Percentiles rank a stretch among this genome's conserved stretches.
Evolutionary conservation across 2,113 vertebrate species (phyloP).

Genomic region (Podocnemis expansa): DNA sequence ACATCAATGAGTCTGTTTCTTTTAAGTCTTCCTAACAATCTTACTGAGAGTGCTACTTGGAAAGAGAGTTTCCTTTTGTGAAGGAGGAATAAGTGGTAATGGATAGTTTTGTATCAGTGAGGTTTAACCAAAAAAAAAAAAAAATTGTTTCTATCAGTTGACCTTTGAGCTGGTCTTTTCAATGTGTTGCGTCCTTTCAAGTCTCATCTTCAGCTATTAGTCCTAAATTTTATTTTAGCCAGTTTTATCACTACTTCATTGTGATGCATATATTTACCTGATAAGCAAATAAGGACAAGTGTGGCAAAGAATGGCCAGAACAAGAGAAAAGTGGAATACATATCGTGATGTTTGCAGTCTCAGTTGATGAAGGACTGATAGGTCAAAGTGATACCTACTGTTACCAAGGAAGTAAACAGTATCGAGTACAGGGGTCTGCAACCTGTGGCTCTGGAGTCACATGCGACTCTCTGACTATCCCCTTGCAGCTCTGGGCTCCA

Average conservation of each 20-base stretch:
- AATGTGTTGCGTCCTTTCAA: not conserved
- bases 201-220: slow-evolving; percentile 5
- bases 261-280: not conserved
- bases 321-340: too few relatives aligned
- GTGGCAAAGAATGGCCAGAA: too few relatives aligned
- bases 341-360: too few relatives aligned
- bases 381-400: too few relatives aligned
- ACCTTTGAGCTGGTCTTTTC: not conserved
- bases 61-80: not conserved
- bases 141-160: not conserved
- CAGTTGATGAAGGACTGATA: too few relatives aligned
- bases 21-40: not conserved
- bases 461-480: too few relatives aligned
- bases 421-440: too few relatives aligned
- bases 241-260: slow-evolving; percentile 22
- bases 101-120: not conserved
- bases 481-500: too few relatives aligned
- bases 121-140: not conserved
- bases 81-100: not conserved
- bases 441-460: too few relatives aligned
- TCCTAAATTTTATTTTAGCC: not conserved
- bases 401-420: slow-evolving; percentile 1
- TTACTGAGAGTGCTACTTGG: not conserved
- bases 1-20: not conserved
- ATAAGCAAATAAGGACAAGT: too few relatives aligned